Evolutionary conservation across 2,888 invertebrate genomes (phyloP), one percentile per base, ranked within the genome.

Genomic region (Apodemia duryi): DNA sequence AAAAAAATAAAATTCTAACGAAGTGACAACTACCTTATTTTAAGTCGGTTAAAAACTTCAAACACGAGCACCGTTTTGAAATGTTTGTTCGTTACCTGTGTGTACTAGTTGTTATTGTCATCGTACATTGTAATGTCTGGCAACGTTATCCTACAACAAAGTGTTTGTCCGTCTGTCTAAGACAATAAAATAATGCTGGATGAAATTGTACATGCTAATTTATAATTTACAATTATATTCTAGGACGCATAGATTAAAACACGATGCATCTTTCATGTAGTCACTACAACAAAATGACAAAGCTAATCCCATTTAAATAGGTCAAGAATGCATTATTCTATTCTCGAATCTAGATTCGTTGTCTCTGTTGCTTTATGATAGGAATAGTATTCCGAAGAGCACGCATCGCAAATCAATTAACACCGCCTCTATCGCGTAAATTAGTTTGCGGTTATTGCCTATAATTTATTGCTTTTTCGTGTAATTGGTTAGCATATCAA

Each of bases 301-400:
- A 11, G 32, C 35, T 62, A 57, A 41, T 43, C 61, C 13, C 54
- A 43, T 57, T 32, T 43, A 66, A 62, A 62, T 68, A 61, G 70
- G 70, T 66, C 69, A 66, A 61, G 43, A 60, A 57, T 52, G 64
- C 52, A 41, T 51, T 63, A 13, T 35, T 65, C 67, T 71, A 72
- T 72, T 72, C 63, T 68, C 62, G 52, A 66, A 62, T 62, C 65
- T 68, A 68, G 64, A 66, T 66, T 67, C 69, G 68, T 72, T 71
- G 71, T 71, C 71, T 68, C 62, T 64, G 35, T 63, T 60, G n/a
- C 60, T 60, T 57, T 60, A 60, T 60, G 60, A 60, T 60, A 35
- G 13, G 35, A 60, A 60, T n/a, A 60, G 60, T 60, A n/a, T 60
- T 32, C 32, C 35, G 60, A 60, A 35, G 13, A 60, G 60, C 60